Percentiles rank a stretch among this genome's conserved stretches.
Evolutionary conservation across 2,113 vertebrate species (phyloP).

Genomic region (Hiodon alosoides): DNA sequence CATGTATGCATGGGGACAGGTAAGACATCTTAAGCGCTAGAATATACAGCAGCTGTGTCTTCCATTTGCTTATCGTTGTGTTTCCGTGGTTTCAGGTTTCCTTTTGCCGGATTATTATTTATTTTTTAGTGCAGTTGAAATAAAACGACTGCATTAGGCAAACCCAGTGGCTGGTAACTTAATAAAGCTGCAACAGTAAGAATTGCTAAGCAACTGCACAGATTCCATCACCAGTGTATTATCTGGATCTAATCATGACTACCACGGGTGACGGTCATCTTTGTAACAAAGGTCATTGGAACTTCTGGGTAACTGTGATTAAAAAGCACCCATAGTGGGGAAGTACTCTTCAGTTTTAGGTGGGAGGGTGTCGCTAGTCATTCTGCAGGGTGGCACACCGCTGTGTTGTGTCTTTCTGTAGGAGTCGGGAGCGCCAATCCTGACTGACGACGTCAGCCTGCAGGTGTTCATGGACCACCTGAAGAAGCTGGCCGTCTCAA

Average conservation of each 20-base stretch:
- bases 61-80: not conserved
- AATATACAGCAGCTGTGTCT: too few relatives aligned
- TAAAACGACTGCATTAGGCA: not conserved
- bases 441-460: constrained; percentile 94
- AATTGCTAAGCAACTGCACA: too few relatives aligned
- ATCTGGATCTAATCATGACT: too few relatives aligned
- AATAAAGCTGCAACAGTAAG: too few relatives aligned
- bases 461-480: constrained; percentile 99
- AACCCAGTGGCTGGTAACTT: too few relatives aligned
- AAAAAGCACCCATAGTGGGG: not conserved
- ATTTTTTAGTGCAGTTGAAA: not conserved
- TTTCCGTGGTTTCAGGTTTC: not conserved
- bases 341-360: not conserved
- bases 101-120: not conserved
- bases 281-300: too few relatives aligned
- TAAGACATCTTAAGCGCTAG: constrained; percentile 46
- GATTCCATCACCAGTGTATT: too few relatives aligned
- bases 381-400: not conserved
- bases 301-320: not conserved
- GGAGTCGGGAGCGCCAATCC: constrained; percentile 95
- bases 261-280: too few relatives aligned
- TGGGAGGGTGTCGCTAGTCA: not conserved
- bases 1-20: constrained; percentile 97
- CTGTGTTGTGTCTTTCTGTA: constrained; percentile 36
- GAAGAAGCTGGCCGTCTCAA: constrained; percentile 95